Percentiles rank a stretch among this genome's conserved stretches.
phyloP scores from a whole-genome alignment of 1,140 invertebrate genomes.

The Akabosia matsudoensis region DNA sequence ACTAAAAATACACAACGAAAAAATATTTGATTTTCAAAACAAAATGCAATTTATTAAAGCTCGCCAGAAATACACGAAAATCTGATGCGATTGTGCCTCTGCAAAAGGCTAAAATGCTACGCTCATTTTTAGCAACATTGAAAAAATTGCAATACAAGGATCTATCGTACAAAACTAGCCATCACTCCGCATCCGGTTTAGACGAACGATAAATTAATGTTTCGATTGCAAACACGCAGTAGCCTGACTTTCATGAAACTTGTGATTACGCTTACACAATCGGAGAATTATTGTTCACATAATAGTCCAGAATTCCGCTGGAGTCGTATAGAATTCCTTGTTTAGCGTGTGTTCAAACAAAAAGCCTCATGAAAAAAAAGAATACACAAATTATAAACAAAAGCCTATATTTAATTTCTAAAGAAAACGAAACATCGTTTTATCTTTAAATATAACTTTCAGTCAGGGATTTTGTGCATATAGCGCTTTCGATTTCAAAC shows the following conservation, averaged over 20 bases:
- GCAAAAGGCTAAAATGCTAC: background rate
- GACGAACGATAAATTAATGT: constrained; percentile 4
- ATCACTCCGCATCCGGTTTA: constrained; percentile 11
- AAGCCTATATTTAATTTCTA: too few relatives aligned
- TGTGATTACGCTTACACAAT: background rate
- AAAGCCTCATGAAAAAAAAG: too few relatives aligned
- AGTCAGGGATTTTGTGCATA: too few relatives aligned
- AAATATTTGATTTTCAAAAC: background rate
- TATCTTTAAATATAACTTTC: too few relatives aligned
- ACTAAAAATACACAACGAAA: background rate
- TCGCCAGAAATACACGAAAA: background rate
- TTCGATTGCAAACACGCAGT: background rate
- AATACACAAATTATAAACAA: too few relatives aligned
- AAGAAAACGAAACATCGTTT: too few relatives aligned
- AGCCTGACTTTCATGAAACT: background rate
- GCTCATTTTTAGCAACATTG: background rate
- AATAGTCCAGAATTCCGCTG: too few relatives aligned
- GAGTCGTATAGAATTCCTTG: too few relatives aligned
- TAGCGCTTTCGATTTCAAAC: too few relatives aligned
- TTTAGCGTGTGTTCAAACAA: too few relatives aligned
- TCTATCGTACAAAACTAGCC: background rate
- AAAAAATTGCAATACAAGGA: background rate
- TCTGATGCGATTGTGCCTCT: background rate
- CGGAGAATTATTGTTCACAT: background rate
- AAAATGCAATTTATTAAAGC: background rate